Conservation (phyloP, 2,888 invertebrate genomes). For the Clunio marinus region DNA sequence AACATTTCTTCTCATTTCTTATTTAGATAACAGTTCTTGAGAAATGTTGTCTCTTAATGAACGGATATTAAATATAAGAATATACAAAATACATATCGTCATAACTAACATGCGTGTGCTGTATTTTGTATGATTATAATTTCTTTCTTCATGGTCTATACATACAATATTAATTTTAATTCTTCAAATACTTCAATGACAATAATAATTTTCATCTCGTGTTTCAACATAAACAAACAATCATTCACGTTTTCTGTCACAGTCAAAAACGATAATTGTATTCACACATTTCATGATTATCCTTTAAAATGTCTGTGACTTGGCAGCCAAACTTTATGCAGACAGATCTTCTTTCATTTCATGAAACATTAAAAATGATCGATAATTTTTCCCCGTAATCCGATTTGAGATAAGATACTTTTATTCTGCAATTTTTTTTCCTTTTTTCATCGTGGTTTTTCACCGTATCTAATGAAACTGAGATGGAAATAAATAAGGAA, state of each 20-base stretch:
- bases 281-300: too few species aligned
- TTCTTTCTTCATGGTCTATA: neutral
- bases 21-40: neutral
- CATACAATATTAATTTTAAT: constrained; percentile 23
- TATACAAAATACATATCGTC: constrained; percentile 37
- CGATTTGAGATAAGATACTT: constrained; percentile 23
- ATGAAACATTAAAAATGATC: constrained; percentile 18
- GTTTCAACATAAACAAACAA: too few species aligned
- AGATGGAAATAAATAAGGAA: neutral
- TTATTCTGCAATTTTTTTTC: neutral
- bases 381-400: constrained; percentile 24
- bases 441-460: neutral
- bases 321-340: constrained; percentile 4
- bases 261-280: too few species aligned
- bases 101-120: constrained; percentile 19
- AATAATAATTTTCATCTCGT: neutral
- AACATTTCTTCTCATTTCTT: neutral
- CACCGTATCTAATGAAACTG: constrained; percentile 8
- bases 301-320: too few species aligned
- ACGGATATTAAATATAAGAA: constrained; percentile 39
- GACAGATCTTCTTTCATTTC: neutral
- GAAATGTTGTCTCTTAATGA: neutral
- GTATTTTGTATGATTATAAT: constrained; percentile 6
- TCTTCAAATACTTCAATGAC: constrained; percentile 22
- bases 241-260: too few species aligned